Evolutionary conservation across 2,888 invertebrate species (phyloP).

Genomic region (Epsilonema sp.): DNA sequence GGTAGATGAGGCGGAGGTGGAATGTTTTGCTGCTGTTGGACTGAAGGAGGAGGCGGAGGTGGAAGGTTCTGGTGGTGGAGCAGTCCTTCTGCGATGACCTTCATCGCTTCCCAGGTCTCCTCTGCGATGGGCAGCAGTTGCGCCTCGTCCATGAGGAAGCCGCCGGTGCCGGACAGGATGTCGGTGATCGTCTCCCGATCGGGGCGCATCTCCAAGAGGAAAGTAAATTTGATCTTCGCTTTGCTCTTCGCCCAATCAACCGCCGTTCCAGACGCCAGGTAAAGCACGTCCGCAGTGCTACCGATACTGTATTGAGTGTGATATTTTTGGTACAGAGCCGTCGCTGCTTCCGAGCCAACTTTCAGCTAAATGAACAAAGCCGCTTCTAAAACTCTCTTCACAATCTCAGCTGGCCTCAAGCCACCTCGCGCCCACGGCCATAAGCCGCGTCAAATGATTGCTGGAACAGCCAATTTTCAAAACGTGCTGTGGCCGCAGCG

Average conservation of each 20-base stretch:
- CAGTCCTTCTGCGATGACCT: constrained; percentile 11
- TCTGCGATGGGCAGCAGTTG: constrained; percentile 24
- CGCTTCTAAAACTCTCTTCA: too few species aligned
- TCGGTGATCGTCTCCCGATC: constrained; percentile 22
- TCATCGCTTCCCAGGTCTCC: constrained; percentile 27
- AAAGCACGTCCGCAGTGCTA: background rate
- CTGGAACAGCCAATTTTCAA: too few species aligned
- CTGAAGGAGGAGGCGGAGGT: too few species aligned
- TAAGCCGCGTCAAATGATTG: too few species aligned
- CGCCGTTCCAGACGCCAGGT: background rate
- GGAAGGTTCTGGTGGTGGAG: too few species aligned
- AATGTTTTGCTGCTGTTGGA: too few species aligned
- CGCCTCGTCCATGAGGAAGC: constrained; percentile 22
- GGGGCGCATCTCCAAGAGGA: constrained; percentile 25
- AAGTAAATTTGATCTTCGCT: constrained; percentile 17
- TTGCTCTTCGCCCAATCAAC: background rate
- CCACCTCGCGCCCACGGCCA: too few species aligned
- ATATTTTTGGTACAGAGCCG: background rate
- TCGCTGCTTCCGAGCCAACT: too few species aligned
- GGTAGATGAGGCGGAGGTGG: too few species aligned
- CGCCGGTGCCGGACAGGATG: constrained; percentile 4
- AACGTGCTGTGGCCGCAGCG: too few species aligned
- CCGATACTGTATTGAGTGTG: background rate
- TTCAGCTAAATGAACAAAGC: too few species aligned
- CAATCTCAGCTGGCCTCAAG: too few species aligned